These are phyloP conservation scores for Eretmochelys imbricata DNA, from an alignment of 2,113 vertebrate genomes.

Conservation along the genomic window DNA sequence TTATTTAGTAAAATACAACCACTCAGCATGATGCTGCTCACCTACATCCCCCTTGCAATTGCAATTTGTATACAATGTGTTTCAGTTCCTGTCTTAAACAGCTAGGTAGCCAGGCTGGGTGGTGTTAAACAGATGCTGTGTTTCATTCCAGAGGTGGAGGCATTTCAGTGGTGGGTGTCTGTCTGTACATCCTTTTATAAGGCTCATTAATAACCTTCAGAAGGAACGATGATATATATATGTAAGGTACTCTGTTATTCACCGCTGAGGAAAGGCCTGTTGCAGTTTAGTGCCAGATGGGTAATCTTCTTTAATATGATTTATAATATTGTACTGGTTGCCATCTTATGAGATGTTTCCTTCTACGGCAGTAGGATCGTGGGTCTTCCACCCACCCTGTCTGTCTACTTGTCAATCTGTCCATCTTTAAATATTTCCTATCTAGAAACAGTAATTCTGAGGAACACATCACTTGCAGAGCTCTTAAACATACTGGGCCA, in stretches of 20 bases:
- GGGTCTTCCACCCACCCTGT: background rate
- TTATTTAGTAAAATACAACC: background rate
- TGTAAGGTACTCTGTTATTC: background rate
- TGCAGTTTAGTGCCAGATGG: background rate
- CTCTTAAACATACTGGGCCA: background rate
- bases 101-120: accelerated
- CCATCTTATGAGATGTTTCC: accelerated
- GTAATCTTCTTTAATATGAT: background rate
- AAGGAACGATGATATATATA: background rate
- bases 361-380: background rate
- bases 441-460: slow-evolving; percentile 16
- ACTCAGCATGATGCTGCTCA: accelerated
- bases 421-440: background rate
- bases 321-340: background rate
- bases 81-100: background rate
- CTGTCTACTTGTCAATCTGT: background rate
- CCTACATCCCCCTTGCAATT: background rate
- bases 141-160: background rate
- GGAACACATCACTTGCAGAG: background rate
- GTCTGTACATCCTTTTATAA: background rate
- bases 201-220: background rate
- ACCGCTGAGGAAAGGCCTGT: background rate
- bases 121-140: accelerated
- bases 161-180: accelerated
- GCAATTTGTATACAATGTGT: background rate